Evolutionary conservation across 2,797 vertebrate genomes (phyloP), one percentile per base, ranked within the genome.

Genomic region (Calcarius lapponicus): DNA sequence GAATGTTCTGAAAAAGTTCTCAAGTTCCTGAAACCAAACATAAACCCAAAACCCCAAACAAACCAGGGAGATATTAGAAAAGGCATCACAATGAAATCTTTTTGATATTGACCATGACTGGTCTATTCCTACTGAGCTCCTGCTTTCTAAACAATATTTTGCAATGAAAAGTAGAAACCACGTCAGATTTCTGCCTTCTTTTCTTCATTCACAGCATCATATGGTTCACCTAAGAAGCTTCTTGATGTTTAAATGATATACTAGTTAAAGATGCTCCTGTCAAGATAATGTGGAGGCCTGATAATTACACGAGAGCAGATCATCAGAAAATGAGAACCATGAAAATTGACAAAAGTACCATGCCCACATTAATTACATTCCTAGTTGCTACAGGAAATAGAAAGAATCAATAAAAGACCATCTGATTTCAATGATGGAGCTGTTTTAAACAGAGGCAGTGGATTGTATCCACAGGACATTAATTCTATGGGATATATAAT

Each of bases 321-420:
- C 83, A 95, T 91, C 74, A 94, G 76, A 80, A 73, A 97, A 95
- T 84, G 43, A 93, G 42, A 96, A 79, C 31, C 87, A 82, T 40
- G 47, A 95, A 80, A 96, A 95, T 15, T 92, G 88, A 91, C 51
- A 83, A 85, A 94, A 95, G n/a, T 76, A 89, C n/a, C 53, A 88
- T 82, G 20, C 11, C 14, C 56, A 65, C 53, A 93, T 93, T 76
- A 94, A 92, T 91, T 91, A 92, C 34, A 51, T 60, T 80, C 57
- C 38, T 64, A 48, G 42, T 94, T 92, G 71, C 56, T 91, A 88
- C 83, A 74, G 26, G 26, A 73, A 91, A 51, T 43, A 86, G 6
- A 6, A 20, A 91, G 29, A 47, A 71, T n/a, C 93, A 90, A 94
- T 58, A 57, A 60, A 61, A 58, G 31, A 38, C 3, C 29, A 51